A percentile compares a stretch with the other conserved stretches of the same genome.
These are phyloP conservation scores for Cyclophora albipunctata DNA, from an alignment of 2,888 invertebrate genomes.

Conservation along the genomic window DNA sequence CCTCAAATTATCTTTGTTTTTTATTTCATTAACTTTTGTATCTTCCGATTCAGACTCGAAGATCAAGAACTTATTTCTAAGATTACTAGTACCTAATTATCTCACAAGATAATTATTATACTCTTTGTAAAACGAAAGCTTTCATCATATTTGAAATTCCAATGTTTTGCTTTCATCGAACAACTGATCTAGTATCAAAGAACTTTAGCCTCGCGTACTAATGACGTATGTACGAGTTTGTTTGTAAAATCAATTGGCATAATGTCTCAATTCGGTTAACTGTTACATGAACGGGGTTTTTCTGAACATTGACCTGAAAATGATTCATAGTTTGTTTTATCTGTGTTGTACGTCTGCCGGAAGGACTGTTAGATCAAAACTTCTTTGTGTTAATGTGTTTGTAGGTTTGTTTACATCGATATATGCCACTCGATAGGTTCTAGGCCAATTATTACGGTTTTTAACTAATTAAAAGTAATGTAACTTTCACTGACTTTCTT, in stretches of 20 bases:
- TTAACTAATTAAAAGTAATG: constrained; percentile 19
- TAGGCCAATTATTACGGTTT: constrained; percentile 16
- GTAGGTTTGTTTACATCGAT: constrained; percentile 30
- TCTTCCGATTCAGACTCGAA: too few relatives aligned
- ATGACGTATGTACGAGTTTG: constrained; percentile 21
- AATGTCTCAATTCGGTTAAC: constrained; percentile 64
- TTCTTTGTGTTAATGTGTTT: constrained; percentile 32
- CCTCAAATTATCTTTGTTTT: too few relatives aligned
- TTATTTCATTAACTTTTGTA: too few relatives aligned
- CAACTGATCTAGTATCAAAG: too few relatives aligned
- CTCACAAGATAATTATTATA: too few relatives aligned
- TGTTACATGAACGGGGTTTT: constrained; percentile 49
- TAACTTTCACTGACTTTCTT: constrained; percentile 21
- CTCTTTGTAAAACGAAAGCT: too few relatives aligned
- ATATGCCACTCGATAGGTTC: constrained; percentile 14
- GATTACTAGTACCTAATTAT: too few relatives aligned
- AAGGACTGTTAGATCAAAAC: constrained; percentile 37
- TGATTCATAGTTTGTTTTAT: constrained; percentile 53
- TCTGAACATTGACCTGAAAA: constrained; percentile 62
- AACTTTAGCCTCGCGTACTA: too few relatives aligned
- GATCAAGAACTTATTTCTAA: too few relatives aligned
- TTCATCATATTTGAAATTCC: too few relatives aligned
- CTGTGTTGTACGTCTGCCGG: constrained; percentile 17
- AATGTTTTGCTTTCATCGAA: too few relatives aligned
- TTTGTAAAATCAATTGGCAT: constrained; percentile 57